phyloP scores from a whole-genome alignment of 2,113 vertebrate genomes.

The Danionella cerebrum region DNA sequence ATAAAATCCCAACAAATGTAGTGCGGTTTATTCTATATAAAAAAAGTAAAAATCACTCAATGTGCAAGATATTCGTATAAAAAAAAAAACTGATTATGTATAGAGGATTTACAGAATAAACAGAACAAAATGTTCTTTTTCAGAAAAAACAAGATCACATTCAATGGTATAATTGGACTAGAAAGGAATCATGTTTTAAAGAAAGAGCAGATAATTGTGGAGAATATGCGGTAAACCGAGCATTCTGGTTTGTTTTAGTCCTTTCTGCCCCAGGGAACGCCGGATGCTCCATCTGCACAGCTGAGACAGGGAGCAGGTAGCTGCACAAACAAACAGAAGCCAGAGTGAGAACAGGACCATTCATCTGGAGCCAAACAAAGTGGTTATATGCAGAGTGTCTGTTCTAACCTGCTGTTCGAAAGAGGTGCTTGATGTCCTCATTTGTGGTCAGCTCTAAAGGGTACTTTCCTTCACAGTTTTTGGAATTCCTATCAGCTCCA shows the following conservation, averaged over 20 bases:
- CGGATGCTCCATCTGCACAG: slow-evolving; percentile 77
- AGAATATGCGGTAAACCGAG: slow-evolving; percentile 75
- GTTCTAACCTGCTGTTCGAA: slow-evolving; percentile 55
- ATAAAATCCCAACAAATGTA: no score
- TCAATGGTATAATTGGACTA: background rate
- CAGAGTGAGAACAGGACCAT: background rate
- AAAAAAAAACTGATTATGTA: background rate
- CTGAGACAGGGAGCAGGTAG: slow-evolving; percentile 72
- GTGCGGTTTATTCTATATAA: no score
- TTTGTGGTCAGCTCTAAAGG: slow-evolving; percentile 70
- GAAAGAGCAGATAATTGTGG: slow-evolving; percentile 76
- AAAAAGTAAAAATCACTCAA: no score
- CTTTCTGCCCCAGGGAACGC: slow-evolving; percentile 67
- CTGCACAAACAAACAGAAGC: slow-evolving; percentile 49
- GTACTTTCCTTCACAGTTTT: slow-evolving; percentile 73
- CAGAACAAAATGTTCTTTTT: background rate
- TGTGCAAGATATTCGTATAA: no score
- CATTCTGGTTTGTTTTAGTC: slow-evolving; percentile 58
- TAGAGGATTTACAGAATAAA: background rate
- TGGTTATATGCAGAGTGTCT: background rate
- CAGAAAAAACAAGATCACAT: background rate
- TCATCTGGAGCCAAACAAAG: background rate
- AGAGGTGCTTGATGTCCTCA: slow-evolving; percentile 60
- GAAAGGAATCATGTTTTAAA: slow-evolving; percentile 45
- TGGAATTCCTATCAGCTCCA: slow-evolving; percentile 69